Conservation (phyloP, 2,797 vertebrate species). For the Trematomus bernacchii region DNA sequence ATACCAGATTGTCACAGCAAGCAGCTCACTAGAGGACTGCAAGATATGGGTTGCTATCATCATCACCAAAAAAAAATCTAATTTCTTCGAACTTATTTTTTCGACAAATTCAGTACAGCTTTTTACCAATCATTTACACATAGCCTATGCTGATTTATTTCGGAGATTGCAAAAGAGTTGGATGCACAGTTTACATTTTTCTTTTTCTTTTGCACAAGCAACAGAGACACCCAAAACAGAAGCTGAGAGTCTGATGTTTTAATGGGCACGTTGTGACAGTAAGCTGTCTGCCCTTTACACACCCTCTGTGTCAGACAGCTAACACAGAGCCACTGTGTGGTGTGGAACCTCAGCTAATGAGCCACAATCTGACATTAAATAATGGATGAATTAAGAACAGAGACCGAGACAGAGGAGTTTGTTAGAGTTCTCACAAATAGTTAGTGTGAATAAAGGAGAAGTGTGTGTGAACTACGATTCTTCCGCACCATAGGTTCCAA, state of each 20-base stretch:
- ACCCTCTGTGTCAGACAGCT: conserved; percentile 27
- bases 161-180: not conserved
- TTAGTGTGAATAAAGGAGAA: too few relatives aligned
- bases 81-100: not conserved
- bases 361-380: conserved; percentile 43
- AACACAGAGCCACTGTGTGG: conserved; percentile 12
- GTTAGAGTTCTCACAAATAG: conserved; percentile 1
- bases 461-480: too few relatives aligned
- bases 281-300: conserved; percentile 25
- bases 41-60: not conserved
- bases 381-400: conserved; percentile 37
- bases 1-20: conserved; percentile 1
- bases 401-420: not conserved
- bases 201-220: not conserved
- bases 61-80: not conserved
- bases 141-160: not conserved
- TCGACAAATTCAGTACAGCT: not conserved
- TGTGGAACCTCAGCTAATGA: conserved; percentile 31
- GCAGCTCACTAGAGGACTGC: not conserved
- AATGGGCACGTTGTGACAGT: conserved; percentile 31
- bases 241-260: conserved; percentile 23
- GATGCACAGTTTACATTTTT: not conserved
- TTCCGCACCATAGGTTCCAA: too few relatives aligned
- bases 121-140: not conserved
- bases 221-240: not conserved